A percentile compares a stretch with the other conserved stretches of the same genome.
Evolutionary conservation across 2,113 vertebrate genomes (phyloP).

Genomic region (Coptodon rendalli): DNA sequence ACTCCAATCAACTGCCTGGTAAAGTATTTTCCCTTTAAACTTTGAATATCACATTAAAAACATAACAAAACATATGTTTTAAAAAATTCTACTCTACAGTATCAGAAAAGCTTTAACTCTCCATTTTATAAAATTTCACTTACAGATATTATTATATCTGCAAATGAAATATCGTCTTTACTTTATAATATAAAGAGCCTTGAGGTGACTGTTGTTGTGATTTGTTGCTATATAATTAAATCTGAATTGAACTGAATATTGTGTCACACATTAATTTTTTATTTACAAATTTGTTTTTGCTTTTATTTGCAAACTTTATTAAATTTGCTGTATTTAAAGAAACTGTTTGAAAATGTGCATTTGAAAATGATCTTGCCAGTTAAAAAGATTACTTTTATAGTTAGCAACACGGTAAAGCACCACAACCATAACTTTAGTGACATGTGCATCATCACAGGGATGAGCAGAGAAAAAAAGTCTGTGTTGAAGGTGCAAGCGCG

Average conservation of each 20-base stretch:
- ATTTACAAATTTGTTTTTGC: too few relatives aligned
- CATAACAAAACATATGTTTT: neutral
- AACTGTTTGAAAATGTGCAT: neutral
- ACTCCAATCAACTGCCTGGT: neutral
- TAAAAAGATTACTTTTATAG: neutral
- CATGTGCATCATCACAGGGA: neutral
- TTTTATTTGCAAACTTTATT: neutral
- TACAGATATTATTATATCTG: neutral
- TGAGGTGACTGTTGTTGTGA: neutral
- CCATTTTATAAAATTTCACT: neutral
- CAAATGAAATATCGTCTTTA: neutral
- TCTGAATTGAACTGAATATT: neutral
- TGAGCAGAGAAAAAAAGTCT: neutral
- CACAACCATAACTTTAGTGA: neutral
- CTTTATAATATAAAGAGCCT: neutral
- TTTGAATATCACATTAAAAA: neutral
- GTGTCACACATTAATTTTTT: neutral
- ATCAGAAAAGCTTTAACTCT: neutral
- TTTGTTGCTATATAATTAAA: neutral
- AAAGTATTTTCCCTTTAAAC: neutral
- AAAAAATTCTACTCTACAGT: neutral
- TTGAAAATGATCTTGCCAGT: neutral
- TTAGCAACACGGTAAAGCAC: neutral
- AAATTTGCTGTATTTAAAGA: neutral
- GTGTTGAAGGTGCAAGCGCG: neutral